phyloP scores from a whole-genome alignment of 2,888 invertebrate genomes.

The Odontomyia ornata region DNA sequence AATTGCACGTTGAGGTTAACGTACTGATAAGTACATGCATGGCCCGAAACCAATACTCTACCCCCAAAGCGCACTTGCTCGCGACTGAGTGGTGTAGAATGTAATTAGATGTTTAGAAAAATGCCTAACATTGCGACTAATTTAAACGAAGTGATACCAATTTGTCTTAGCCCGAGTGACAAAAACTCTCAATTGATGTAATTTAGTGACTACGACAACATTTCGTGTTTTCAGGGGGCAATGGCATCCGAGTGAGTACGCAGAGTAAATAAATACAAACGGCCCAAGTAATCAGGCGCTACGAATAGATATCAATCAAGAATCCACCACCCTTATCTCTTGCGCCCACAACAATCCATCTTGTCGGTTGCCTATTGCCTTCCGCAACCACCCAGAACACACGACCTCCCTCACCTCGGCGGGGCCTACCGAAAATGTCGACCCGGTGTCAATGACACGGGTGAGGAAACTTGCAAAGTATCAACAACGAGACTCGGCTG shows the following conservation, averaged over 20 bases:
- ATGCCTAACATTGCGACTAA: slow-evolving; percentile 10
- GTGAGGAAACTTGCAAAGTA: slow-evolving; percentile 29
- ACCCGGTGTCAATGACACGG: slow-evolving; percentile 42
- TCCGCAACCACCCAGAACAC: slow-evolving; percentile 9
- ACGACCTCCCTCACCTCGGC: slow-evolving; percentile 9
- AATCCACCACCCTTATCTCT: not conserved
- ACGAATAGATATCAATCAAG: slow-evolving; percentile 25
- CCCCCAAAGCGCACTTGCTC: not conserved
- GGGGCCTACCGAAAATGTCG: slow-evolving; percentile 10
- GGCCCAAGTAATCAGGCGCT: slow-evolving; percentile 22
- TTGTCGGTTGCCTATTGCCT: not conserved
- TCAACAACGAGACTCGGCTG: slow-evolving; percentile 19
- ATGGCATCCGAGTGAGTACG: slow-evolving; percentile 19
- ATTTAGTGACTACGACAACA: slow-evolving; percentile 18
- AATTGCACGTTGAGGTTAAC: slow-evolving; percentile 29
- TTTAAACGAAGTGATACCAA: not conserved
- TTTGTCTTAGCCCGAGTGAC: not conserved
- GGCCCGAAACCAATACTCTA: not conserved
- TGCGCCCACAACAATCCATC: not conserved
- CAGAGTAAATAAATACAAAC: slow-evolving; percentile 24
- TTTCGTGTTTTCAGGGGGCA: slow-evolving; percentile 1
- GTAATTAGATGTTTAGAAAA: slow-evolving; percentile 7
- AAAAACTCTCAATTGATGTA: slow-evolving; percentile 13
- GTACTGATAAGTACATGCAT: not conserved
- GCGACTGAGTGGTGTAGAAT: not conserved